These are phyloP conservation scores for Planiliza haematocheilus DNA, from an alignment of 2,113 vertebrate species.

Conservation along the genomic window DNA sequence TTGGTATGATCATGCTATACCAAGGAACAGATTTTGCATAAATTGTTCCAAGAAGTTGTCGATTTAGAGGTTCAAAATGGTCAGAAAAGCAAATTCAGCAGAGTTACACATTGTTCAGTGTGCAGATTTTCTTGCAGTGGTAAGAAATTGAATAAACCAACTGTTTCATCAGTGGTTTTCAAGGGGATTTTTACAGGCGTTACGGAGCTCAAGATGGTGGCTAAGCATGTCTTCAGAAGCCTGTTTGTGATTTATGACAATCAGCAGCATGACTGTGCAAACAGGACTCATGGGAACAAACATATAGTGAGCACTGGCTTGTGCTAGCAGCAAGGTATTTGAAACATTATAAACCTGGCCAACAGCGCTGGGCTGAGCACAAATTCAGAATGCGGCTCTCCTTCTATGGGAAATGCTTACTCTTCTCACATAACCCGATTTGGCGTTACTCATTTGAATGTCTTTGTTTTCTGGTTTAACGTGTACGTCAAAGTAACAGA, in stretches of 20 bases:
- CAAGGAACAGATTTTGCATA: conserved; percentile 44
- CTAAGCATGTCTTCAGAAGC: neutral
- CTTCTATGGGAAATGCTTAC: neutral
- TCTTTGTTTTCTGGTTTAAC: no score
- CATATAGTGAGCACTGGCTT: neutral
- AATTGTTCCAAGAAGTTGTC: conserved; percentile 60
- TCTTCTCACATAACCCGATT: no score
- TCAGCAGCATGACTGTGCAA: neutral
- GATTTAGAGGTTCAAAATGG: conserved; percentile 25
- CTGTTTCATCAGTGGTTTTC: conserved; percentile 25
- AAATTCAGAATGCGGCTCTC: neutral
- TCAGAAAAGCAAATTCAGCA: conserved; percentile 35
- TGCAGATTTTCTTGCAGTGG: conserved; percentile 1
- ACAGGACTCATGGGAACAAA: neutral
- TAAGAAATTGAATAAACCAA: conserved; percentile 3
- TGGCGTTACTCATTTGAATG: no score
- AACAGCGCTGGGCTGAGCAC: neutral
- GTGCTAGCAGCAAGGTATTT: neutral
- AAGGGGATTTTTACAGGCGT: conserved; percentile 29
- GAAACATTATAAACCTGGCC: neutral
- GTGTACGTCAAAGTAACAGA: no score
- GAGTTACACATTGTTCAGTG: neutral
- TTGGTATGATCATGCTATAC: conserved; percentile 52
- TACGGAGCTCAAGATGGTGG: conserved; percentile 12
- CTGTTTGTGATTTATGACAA: conserved; percentile 2